These are phyloP conservation scores for Horisme vitalbata DNA, from an alignment of 2,888 invertebrate genomes.

Conservation along the genomic window DNA sequence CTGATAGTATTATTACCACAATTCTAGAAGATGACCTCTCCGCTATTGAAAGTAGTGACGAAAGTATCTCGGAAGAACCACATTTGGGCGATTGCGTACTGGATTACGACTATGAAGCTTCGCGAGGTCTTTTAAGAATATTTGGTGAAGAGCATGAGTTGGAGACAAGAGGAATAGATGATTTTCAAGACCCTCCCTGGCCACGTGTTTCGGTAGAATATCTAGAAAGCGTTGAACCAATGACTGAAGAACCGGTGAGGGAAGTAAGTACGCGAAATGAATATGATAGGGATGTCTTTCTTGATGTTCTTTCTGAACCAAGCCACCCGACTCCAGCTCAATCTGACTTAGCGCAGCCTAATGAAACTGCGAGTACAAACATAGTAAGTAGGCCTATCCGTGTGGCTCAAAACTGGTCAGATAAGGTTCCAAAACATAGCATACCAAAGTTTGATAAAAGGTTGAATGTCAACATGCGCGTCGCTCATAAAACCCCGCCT, in stretches of 20 bases:
- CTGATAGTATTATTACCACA: constrained; percentile 16
- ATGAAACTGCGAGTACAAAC: too few species aligned
- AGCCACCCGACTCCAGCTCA: constrained; percentile 6
- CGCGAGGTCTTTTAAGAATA: constrained; percentile 10
- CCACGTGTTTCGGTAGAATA: constrained; percentile 14
- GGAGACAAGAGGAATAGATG: constrained; percentile 6
- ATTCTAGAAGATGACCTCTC: too few species aligned
- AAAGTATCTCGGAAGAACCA: constrained; percentile 6
- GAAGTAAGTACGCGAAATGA: constrained; percentile 10
- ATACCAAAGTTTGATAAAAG: constrained; percentile 8
- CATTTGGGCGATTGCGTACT: constrained; percentile 7
- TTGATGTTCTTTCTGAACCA: constrained; percentile 4
- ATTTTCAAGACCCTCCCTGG: constrained; percentile 7
- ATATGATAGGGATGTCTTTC: constrained; percentile 2
- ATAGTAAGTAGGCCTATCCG: too few species aligned
- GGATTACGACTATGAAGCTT: constrained; percentile 14
- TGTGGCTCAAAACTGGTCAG: too few species aligned
- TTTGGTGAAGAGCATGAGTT: too few species aligned
- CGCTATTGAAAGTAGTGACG: constrained; percentile 11
- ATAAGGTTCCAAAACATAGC: constrained; percentile 9
- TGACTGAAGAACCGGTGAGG: constrained; percentile 10
- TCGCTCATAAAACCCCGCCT: background rate
- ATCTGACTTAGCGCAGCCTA: constrained; percentile 7
- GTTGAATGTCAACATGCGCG: too few species aligned
- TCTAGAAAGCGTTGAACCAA: constrained; percentile 12